phyloP scores from a whole-genome alignment of 2,113 vertebrate genomes.

The Dicentrarchus labrax region DNA sequence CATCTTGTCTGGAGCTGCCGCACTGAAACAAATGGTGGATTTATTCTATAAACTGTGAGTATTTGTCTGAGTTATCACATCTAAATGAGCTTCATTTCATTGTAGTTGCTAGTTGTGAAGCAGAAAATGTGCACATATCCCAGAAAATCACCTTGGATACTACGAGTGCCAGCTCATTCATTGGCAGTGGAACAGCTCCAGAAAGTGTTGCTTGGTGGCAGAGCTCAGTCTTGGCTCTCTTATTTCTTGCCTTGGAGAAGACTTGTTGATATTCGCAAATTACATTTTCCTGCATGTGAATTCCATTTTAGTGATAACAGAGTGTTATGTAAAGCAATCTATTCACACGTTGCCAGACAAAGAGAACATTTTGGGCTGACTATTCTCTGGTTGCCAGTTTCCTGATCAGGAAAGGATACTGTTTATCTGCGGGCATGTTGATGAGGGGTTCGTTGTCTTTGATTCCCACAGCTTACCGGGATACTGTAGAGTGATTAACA shows the following conservation, averaged over 20 bases:
- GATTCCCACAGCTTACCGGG: conserved; percentile 32
- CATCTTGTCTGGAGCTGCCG: background rate
- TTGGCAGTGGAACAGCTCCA: conserved; percentile 33
- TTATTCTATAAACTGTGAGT: conserved; percentile 2
- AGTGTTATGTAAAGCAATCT: conserved; percentile 32
- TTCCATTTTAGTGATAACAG: conserved; percentile 34
- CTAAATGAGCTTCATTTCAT: conserved; percentile 25
- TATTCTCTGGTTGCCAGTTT: conserved; percentile 31
- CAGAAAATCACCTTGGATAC: conserved; percentile 48
- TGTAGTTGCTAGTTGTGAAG: conserved; percentile 6
- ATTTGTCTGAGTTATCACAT: conserved; percentile 10
- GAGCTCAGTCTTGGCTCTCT: conserved; percentile 28
- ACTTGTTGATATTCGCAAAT: conserved; percentile 61
- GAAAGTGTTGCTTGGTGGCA: conserved; percentile 45
- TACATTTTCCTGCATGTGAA: conserved; percentile 29
- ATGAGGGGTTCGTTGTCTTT: conserved; percentile 41
- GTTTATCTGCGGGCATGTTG: conserved; percentile 35
- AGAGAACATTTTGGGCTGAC: conserved; percentile 22
- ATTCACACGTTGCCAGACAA: conserved; percentile 30
- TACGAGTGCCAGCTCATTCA: conserved; percentile 14
- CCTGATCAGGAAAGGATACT: conserved; percentile 22
- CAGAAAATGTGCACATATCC: conserved; percentile 39
- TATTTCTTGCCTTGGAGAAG: conserved; percentile 31
- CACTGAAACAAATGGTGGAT: background rate
- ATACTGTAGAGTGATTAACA: conserved; percentile 43